Conservation (phyloP, 2,888 invertebrate genomes). For the Oscheius myriophilus region DNA sequence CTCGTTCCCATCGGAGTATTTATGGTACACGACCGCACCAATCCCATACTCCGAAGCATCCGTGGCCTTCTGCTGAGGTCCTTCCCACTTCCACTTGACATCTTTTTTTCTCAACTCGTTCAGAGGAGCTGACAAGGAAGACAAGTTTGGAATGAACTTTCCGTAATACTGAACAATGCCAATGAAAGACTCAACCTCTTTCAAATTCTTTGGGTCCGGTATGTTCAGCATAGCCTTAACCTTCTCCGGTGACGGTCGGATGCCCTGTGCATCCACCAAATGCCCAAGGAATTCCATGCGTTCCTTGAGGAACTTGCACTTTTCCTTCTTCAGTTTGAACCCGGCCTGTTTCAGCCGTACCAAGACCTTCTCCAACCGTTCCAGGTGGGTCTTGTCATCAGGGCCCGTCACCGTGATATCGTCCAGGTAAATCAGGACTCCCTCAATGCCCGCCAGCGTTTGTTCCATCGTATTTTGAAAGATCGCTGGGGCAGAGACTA, state of each 20-base stretch:
- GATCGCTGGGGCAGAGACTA: conserved; percentile 33
- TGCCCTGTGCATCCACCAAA: conserved; percentile 45
- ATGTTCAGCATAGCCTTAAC: conserved; percentile 56
- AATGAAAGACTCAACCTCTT: conserved; percentile 58
- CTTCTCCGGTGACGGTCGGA: conserved; percentile 47
- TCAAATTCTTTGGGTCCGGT: conserved; percentile 55
- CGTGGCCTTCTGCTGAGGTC: not conserved
- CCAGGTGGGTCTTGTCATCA: conserved; percentile 38
- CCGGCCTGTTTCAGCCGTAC: conserved; percentile 38
- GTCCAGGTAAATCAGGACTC: conserved; percentile 44
- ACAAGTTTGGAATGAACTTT: conserved; percentile 58
- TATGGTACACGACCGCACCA: no score
- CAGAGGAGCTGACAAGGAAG: conserved; percentile 51
- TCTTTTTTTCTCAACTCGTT: conserved; percentile 38
- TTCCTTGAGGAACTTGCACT: conserved; percentile 50
- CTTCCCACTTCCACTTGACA: not conserved
- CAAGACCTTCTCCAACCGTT: conserved; percentile 39
- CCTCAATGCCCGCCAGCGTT: no score
- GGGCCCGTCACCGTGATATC: conserved; percentile 49
- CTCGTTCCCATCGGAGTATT: no score
- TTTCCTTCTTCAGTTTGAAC: conserved; percentile 45
- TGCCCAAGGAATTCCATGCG: conserved; percentile 58
- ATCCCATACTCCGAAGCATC: no score
- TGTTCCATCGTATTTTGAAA: no score
- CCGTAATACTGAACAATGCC: conserved; percentile 65